phyloP scores from a whole-genome alignment of 1,140 invertebrate species.

The Melanaphis sacchari region DNA sequence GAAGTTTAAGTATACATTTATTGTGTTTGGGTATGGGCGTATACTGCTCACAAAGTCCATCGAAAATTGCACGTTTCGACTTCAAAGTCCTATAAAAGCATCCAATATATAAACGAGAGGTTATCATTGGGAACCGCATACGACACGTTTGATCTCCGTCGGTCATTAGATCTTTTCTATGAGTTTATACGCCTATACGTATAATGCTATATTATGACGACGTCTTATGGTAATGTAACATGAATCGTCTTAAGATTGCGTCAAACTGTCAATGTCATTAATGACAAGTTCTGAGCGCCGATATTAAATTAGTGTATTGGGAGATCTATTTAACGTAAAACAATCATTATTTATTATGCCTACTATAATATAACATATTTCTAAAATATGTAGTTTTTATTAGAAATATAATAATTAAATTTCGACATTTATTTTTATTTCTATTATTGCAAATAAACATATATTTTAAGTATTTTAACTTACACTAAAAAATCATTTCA shows the following conservation, averaged over 20 bases:
- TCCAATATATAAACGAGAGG: not conserved
- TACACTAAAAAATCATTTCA: too few relatives aligned
- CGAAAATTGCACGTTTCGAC: not conserved
- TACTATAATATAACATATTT: too few relatives aligned
- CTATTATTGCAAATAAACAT: too few relatives aligned
- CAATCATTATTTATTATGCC: too few relatives aligned
- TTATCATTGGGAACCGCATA: not conserved
- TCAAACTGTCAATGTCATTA: not conserved
- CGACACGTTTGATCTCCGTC: not conserved
- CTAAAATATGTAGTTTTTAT: too few relatives aligned
- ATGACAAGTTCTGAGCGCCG: too few relatives aligned
- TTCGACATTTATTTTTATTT: too few relatives aligned
- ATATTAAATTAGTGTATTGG: too few relatives aligned
- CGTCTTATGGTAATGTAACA: not conserved
- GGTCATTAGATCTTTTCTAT: not conserved
- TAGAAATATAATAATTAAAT: too few relatives aligned
- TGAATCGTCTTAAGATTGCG: not conserved
- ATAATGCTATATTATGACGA: not conserved
- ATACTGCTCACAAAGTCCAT: not conserved
- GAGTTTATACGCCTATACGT: not conserved
- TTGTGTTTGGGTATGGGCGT: not conserved
- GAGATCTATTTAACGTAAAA: too few relatives aligned
- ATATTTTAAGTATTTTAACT: too few relatives aligned
- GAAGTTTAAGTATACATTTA: not conserved
- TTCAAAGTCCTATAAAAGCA: not conserved